phyloP scores from a whole-genome alignment of 2,113 vertebrate genomes.

The Osmerus eperlanus region DNA sequence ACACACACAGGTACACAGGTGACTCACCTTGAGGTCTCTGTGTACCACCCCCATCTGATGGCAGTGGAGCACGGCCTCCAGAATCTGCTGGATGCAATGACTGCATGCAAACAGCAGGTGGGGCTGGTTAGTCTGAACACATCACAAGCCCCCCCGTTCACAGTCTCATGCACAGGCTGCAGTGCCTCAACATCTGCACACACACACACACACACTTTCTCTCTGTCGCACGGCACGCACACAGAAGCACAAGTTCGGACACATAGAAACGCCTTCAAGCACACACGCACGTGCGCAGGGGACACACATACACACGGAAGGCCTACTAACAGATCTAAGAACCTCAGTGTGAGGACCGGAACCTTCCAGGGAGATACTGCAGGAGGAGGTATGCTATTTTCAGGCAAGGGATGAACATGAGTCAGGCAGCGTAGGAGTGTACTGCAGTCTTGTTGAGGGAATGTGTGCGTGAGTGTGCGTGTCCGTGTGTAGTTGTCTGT shows the following conservation, averaged over 20 bases:
- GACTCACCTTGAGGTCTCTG: conserved; percentile 90
- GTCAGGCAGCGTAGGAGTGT: conserved; percentile 56
- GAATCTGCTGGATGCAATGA: conserved; percentile 91
- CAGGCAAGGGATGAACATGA: conserved; percentile 52
- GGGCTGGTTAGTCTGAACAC: conserved; percentile 61
- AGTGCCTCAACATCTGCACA: neutral
- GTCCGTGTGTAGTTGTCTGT: conserved; percentile 18
- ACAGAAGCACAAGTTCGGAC: neutral
- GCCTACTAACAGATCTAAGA: neutral
- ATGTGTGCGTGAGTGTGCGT: conserved; percentile 9
- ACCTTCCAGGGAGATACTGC: conserved; percentile 53
- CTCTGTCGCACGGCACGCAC: neutral
- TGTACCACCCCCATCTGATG: conserved; percentile 91
- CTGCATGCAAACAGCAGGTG: conserved; percentile 78
- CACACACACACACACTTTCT: neutral
- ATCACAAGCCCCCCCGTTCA: neutral
- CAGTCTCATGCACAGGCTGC: neutral
- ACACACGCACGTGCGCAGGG: neutral
- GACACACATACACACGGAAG: neutral
- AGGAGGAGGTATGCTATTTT: conserved; percentile 52
- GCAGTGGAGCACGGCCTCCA: conserved; percentile 86
- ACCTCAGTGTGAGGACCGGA: conserved; percentile 8
- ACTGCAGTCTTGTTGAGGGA: neutral
- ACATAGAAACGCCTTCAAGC: neutral
- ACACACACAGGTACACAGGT: conserved; percentile 21